Evolutionary conservation across 2,797 vertebrate species (phyloP).

Genomic region (Halcyon badia): DNA sequence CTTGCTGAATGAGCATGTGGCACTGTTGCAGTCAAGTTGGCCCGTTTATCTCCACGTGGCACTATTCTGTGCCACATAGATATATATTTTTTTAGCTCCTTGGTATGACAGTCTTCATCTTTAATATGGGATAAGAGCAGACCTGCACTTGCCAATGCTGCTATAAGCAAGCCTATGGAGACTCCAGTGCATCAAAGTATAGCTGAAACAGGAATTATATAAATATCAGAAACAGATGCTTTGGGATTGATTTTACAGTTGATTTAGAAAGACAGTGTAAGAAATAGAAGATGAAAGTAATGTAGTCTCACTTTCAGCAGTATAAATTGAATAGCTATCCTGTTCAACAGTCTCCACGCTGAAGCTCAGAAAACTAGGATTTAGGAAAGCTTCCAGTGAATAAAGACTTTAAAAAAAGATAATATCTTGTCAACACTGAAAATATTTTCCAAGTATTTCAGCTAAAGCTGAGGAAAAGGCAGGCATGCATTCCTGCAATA

Average conservation of each 20-base stretch:
- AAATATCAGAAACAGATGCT: not conserved
- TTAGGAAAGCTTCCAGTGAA: not conserved
- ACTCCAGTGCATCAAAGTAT: not conserved
- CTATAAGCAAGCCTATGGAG: not conserved
- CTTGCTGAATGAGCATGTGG: not conserved
- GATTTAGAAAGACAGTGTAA: not conserved
- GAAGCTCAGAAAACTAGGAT: not conserved
- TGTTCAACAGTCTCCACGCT: not conserved
- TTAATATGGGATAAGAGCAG: not conserved
- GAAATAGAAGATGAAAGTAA: not conserved
- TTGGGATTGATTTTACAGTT: not conserved
- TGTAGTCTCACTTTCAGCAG: not conserved
- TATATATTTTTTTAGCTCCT: not conserved
- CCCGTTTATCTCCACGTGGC: not conserved
- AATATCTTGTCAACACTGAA: not conserved
- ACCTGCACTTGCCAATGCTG: not conserved
- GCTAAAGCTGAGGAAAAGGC: not conserved
- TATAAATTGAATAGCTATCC: not conserved
- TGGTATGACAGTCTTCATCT: not conserved
- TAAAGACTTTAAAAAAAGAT: not conserved
- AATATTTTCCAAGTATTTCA: not conserved
- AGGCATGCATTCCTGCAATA: not conserved
- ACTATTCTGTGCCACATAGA: not conserved
- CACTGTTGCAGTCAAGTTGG: rapidly evolving
- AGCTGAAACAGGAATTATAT: not conserved